A percentile compares a stretch with the other conserved stretches of the same genome.
These are phyloP conservation scores for Musca domestica DNA, from an alignment of 1,140 invertebrate genomes.

Conservation along the genomic window DNA sequence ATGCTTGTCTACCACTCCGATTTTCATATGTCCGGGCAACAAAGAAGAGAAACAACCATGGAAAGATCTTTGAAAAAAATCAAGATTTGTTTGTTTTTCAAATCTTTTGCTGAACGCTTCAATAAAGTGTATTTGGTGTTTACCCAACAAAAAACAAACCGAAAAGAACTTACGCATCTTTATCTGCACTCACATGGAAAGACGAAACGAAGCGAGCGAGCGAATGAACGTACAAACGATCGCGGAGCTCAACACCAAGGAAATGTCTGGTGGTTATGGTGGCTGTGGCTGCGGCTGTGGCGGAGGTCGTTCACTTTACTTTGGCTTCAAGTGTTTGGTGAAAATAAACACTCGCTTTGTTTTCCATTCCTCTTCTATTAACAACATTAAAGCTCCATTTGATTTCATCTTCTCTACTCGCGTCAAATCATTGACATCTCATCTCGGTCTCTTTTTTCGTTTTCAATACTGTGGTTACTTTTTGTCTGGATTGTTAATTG, in stretches of 20 bases:
- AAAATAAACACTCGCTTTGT: constrained; percentile 5
- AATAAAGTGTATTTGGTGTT: constrained; percentile 8
- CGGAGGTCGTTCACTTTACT: constrained; percentile 12
- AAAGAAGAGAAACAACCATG: too few relatives aligned
- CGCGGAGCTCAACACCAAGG: too few relatives aligned
- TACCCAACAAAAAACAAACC: neutral
- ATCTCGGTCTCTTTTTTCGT: too few relatives aligned
- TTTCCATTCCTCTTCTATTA: constrained; percentile 14
- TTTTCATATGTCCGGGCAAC: too few relatives aligned
- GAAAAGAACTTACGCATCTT: constrained; percentile 15
- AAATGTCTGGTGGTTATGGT: too few relatives aligned
- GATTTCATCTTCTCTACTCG: constrained; percentile 4
- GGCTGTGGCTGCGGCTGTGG: neutral
- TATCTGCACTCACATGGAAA: neutral
- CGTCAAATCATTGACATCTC: constrained; percentile 16
- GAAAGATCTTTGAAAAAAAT: too few relatives aligned
- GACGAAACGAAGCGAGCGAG: neutral
- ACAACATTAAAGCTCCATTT: constrained; percentile 17
- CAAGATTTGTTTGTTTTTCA: neutral
- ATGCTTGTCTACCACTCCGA: too few relatives aligned
- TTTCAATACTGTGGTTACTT: constrained; percentile 7
- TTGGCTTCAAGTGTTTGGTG: constrained; percentile 9
- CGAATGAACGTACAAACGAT: too few relatives aligned
- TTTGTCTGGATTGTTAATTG: too few relatives aligned
- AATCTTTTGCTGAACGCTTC: constrained; percentile 10